Percentiles rank a stretch among this genome's conserved stretches.
phyloP scores from a whole-genome alignment of 2,113 vertebrate genomes.

The Oryzias javanicus region DNA sequence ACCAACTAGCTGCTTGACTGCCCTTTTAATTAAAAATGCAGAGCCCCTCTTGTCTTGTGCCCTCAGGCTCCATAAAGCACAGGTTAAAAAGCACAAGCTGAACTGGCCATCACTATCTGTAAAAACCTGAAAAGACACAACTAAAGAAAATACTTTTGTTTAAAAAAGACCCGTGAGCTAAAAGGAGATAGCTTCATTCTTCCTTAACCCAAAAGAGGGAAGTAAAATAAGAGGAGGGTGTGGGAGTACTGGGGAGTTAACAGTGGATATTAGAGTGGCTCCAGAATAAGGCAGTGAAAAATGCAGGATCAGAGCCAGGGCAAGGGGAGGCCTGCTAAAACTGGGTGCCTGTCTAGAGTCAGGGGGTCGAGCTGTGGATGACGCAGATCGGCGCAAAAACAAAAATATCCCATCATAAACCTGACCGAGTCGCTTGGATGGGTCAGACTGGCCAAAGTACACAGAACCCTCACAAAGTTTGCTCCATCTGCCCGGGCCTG shows the following conservation, averaged over 20 bases:
- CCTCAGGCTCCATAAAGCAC: constrained; percentile 16
- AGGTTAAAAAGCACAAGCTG: constrained; percentile 42
- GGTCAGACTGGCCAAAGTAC: constrained; percentile 59
- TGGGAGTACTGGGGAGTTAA: constrained; percentile 40
- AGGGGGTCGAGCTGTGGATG: constrained; percentile 65
- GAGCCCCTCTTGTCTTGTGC: constrained; percentile 34
- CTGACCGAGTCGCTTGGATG: constrained; percentile 55
- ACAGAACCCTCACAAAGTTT: constrained; percentile 48
- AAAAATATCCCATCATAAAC: constrained; percentile 74
- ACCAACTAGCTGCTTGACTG: constrained; percentile 45
- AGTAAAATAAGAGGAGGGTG: constrained; percentile 9
- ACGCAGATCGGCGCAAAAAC: constrained; percentile 71
- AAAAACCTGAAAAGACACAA: constrained; percentile 11
- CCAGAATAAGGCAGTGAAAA: constrained; percentile 50
- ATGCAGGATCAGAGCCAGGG: constrained; percentile 18
- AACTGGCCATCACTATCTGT: constrained; percentile 28
- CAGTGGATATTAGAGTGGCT: constrained; percentile 43
- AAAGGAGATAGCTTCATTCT: constrained; percentile 49
- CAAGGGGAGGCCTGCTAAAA: constrained; percentile 56
- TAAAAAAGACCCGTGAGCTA: constrained; percentile 45
- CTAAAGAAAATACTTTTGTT: constrained; percentile 31
- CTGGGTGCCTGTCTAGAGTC: constrained; percentile 67
- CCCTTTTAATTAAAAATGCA: constrained; percentile 60
- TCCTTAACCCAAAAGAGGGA: constrained; percentile 14
- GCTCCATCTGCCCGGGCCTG: constrained; percentile 38